Evolutionary conservation across 2,888 invertebrate species (phyloP), one percentile per base, ranked within the genome.

Genomic region (Chelonus formosanus): DNA sequence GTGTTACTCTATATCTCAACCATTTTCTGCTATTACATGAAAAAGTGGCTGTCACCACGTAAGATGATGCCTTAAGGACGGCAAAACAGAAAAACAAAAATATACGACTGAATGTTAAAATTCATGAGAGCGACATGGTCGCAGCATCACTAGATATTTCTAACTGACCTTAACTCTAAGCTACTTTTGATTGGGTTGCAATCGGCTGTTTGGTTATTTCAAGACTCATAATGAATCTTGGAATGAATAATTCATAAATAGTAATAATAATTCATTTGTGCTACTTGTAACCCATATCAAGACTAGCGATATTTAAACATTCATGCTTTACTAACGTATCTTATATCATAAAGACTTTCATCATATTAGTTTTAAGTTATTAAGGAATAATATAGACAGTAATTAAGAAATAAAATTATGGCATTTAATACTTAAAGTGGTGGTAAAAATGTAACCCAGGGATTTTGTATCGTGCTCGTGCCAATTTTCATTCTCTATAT

Each of bases 1-100:
- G 90, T 96, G 61, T 89, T 96, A 65, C 89, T 96, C 64, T 96
- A 96, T 86, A 91, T 96, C 78, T 94, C 94, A 76, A 96, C 95
- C 60, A 88, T 96, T 78, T 95, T 95, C 88, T 95, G 93, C 85
- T 95, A 95, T 86, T 94, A 93, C 87, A 94, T 95, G 92, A 93
- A 93, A 84, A 95, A 95, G 84, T 95, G 95, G 94, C 88, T 94
- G 84, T 89, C 91, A 73, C 94, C 94, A 8, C 90, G 92, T 76
- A 95, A 95, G 84, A 92, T 91, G 85, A 89, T 93, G 87, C 88
- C 89, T 79, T 90, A 87, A 87, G 59, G 45, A n/a, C 10, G 10
- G 45, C 7, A 53, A 31, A 55, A 56, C 35, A 48, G 36, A 31
- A 63, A 20, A 20, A 54, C 54, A 61, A 57, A 67, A 55, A 64